Evolutionary conservation across 2,888 invertebrate genomes (phyloP), one percentile per base, ranked within the genome.

Genomic region (Apodemia hepburni): DNA sequence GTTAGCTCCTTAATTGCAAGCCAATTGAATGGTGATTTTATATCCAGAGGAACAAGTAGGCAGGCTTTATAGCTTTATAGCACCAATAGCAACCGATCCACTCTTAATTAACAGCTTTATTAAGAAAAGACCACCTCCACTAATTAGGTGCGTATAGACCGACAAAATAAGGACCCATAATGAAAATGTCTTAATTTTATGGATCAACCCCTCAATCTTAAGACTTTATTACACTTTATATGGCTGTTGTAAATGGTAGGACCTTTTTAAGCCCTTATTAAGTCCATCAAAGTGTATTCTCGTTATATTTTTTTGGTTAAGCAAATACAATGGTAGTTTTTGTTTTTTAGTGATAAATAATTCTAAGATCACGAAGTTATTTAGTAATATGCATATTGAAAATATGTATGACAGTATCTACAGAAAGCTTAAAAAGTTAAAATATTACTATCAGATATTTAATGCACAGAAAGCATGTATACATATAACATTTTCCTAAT

Each of bases 101-200:
- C 68, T 68, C 64, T 71, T 71, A 73, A 73, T 72, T 73, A 72
- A 71, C 70, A 89, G 85, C 85, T 89, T 89, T 83, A 90, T 89
- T 87, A 86, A 83, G 84, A 83, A 86, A 84, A 82, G 87, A 87
- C 88, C 87, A 88, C 88, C 75, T 69, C 65, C 65, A 64, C 66
- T 80, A 80, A 82, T 84, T 82, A 82, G 75, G 54, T 54, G 54
- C 71, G 72, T 75, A 76, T 76, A 76, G 78, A 74, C 82, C 81
- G 82, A 87, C 90, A 88, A 89, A 90, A 89, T 88, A 87, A 87
- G 84, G 84, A 5, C 80, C 78, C 75, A 76, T 84, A 84, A 87
- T 90, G 86, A 89, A 90, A 90, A 88, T 85, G 90, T 89, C 87
- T 83, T 89, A 87, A 89, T 88, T 89, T 88, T 87, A 90, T 88